Percentiles rank a stretch among this genome's conserved stretches.
Evolutionary conservation across 1,140 invertebrate genomes (phyloP).

Genomic region (Muscidifurax raptorellus): DNA sequence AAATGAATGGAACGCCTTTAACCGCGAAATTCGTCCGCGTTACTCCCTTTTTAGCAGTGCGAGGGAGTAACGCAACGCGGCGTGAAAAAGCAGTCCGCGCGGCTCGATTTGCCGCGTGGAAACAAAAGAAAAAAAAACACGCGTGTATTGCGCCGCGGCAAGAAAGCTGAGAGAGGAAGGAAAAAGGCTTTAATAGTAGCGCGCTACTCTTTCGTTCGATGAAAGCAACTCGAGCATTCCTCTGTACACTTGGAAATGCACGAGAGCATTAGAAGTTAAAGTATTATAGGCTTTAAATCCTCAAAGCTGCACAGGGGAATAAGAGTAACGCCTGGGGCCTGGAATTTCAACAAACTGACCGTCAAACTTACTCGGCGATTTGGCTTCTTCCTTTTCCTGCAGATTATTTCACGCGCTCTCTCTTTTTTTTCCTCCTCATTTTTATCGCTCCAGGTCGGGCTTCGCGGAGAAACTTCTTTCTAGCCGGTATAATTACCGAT

Average conservation of each 20-base stretch:
- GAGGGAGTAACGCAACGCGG: slow-evolving; percentile 37
- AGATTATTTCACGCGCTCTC: background rate
- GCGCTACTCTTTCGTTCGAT: slow-evolving; percentile 36
- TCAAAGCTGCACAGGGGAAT: slow-evolving; percentile 38
- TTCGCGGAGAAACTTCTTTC: no score
- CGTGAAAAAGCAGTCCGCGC: slow-evolving; percentile 53
- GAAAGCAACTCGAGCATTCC: slow-evolving; percentile 44
- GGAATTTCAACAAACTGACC: slow-evolving; percentile 48
- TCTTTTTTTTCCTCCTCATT: background rate
- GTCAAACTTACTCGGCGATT: slow-evolving; percentile 56
- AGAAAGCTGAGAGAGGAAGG: background rate
- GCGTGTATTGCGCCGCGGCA: background rate
- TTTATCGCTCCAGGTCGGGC: slow-evolving; percentile 10
- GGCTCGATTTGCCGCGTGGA: slow-evolving; percentile 34
- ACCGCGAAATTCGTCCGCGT: slow-evolving; percentile 37
- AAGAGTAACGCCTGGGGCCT: slow-evolving; percentile 30
- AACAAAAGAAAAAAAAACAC: slow-evolving; percentile 12
- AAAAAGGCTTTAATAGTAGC: slow-evolving; percentile 13
- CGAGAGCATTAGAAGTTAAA: slow-evolving; percentile 48
- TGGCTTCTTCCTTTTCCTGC: slow-evolving; percentile 56
- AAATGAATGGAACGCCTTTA: slow-evolving; percentile 66
- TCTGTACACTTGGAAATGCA: slow-evolving; percentile 32
- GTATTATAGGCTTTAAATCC: slow-evolving; percentile 50
- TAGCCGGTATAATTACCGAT: background rate
- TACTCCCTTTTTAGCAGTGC: background rate